These are phyloP conservation scores for Morbakka virulenta DNA, from an alignment of 30 jellyfish, hydroid and myxozoan genomes.

Conservation along the genomic window DNA sequence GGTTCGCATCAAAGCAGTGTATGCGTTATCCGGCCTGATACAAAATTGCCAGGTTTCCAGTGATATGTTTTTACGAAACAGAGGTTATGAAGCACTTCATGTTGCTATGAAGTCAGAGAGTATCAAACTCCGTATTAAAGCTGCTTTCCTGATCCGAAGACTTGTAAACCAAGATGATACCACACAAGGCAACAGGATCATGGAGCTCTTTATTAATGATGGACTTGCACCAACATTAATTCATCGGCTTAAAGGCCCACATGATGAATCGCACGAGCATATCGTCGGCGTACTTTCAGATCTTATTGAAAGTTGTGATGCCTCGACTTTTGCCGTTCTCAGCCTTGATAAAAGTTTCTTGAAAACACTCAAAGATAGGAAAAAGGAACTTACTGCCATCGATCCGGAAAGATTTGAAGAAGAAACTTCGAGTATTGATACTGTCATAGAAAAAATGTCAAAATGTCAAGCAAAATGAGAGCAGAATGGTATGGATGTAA, in stretches of 20 bases:
- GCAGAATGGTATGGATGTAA: too few relatives aligned
- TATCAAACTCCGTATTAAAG: constrained; percentile 56
- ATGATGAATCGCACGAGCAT: constrained; percentile 33
- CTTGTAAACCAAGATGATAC: constrained; percentile 22
- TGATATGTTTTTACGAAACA: constrained; percentile 4
- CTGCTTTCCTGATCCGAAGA: constrained; percentile 64
- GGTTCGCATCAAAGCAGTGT: constrained; percentile 64
- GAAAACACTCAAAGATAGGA: background rate
- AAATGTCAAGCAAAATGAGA: too few relatives aligned
- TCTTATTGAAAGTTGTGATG: background rate
- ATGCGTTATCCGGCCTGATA: constrained; percentile 72
- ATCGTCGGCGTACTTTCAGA: constrained; percentile 15
- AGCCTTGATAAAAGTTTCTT: constrained; percentile 24
- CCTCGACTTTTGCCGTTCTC: constrained; percentile 21
- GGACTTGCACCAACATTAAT: constrained; percentile 13
- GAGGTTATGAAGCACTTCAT: constrained; percentile 38
- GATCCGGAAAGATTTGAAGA: constrained; percentile 40
- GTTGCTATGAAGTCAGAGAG: constrained; percentile 14
- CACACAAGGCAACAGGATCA: background rate
- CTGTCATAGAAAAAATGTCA: too few relatives aligned
- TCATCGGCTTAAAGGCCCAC: constrained; percentile 18
- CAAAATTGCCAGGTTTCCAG: constrained; percentile 24
- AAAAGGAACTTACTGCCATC: background rate
- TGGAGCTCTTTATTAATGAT: background rate
- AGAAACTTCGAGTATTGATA: too few relatives aligned